Evolutionary conservation across 2,113 vertebrate genomes (phyloP), one percentile per base, ranked within the genome.

Genomic region (Reinhardtius hippoglossoides): DNA sequence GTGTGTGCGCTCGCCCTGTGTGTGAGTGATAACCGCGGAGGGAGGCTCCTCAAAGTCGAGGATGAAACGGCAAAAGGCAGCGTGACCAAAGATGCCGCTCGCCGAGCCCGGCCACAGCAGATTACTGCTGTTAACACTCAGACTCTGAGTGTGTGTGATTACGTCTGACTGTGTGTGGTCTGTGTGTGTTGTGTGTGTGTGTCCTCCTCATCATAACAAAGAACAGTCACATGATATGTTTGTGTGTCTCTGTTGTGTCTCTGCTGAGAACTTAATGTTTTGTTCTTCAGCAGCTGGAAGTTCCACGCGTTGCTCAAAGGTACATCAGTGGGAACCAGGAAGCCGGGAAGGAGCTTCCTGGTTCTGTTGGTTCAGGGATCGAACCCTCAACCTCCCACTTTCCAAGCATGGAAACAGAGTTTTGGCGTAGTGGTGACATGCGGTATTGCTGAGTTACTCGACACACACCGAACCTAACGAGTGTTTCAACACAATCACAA

Each of bases 21-120:
- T 77, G 75, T 61, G 76, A 46, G 73, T 80, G 85, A 87, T 84
- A 86, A 85, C 68, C 37, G 1, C 31, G 12, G 65, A 46, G 54
- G 63, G 81, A 79, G 75, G 61, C 55, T 90, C 75, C 82, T 86
- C 74, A 87, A 84, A 84, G 85, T 66, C 7, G 24, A 20, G 81
- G 79, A 85, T 91, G 84, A 91, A 85, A 80, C 77, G 52, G 56
- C 27, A 26, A 80, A 54, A 85, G 79, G 59, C 69, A 80, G 86
- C 63, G 63, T 88, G 87, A 89, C 87, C 84, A 87, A 89, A 91
- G 83, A 82, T 61, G 72, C 15, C 8, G 71, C 75, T 80, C 71
- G 66, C 74, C 44, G 70, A 75, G 81, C 46, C 60, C 82, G 83
- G 54, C 67, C 80, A 75, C 66, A 75, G 58, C 69, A 79, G 76